phyloP scores from a whole-genome alignment of 1,140 invertebrate species.

The Wiebesia pumilae region DNA sequence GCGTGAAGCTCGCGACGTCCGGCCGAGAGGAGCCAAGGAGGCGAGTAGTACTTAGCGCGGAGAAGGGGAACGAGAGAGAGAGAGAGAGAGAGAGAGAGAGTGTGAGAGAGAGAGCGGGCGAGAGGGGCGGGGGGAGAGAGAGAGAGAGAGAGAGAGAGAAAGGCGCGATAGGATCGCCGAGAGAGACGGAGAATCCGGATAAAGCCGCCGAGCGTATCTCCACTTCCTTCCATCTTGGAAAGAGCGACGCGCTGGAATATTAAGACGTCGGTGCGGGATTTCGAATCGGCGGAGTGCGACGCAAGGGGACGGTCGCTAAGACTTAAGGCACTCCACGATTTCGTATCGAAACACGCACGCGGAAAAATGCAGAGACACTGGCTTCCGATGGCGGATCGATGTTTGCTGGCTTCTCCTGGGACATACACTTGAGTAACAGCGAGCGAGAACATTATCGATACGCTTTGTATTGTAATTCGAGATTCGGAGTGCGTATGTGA shows the following conservation, averaged over 20 bases:
- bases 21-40: not conserved
- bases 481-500: no score
- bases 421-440: no score
- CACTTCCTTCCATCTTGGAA: slow-evolving; percentile 61
- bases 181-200: slow-evolving; percentile 41
- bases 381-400: no score
- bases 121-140: not conserved
- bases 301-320: no score
- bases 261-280: not conserved
- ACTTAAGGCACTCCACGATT: no score
- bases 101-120: not conserved
- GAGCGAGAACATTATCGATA: no score
- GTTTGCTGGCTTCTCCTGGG: no score
- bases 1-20: slow-evolving; percentile 10
- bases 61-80: not conserved
- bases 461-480: no score
- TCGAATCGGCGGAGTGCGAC: not conserved
- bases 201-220: slow-evolving; percentile 68
- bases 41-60: not conserved
- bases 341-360: no score
- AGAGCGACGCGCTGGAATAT: not conserved
- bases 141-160: not conserved
- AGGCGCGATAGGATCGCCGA: slow-evolving; percentile 6
- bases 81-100: not conserved
- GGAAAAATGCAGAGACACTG: no score